Base-by-base conservation (phyloP, 2,113 vertebrate genomes). In the Oceanodroma tethys region DNA sequence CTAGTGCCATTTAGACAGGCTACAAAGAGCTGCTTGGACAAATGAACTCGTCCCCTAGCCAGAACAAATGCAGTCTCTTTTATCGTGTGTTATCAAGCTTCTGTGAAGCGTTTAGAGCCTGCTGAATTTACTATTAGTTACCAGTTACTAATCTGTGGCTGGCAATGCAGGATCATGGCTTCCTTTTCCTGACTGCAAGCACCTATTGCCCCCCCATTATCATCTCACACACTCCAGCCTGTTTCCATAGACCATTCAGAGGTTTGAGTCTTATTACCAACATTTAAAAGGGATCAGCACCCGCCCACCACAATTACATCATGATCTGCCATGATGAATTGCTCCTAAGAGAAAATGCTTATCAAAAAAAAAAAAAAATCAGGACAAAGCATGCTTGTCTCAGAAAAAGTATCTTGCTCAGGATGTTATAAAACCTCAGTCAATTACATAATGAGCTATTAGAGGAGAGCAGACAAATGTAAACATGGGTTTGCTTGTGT, bases 31-130 rank as follows among this genome's bases (percentile, higher is more conserved):
- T 88, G 13, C 47, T 80, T 92, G 62, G 74, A 94, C 71, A 80
- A 80, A 82, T 80, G 15, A 90, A 56, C 40, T 87, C 40, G 43
- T 88, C 32, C 96, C 32, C 60, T 66, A 92, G 50, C 19, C 87
- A 96, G 81, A 89, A 89, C 20, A 96, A 92, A 96, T 65, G 58
- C 22, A 60, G 15, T 21, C 25, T 75, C 36, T 85, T 87, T 91
- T 38, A 82, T 62, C n/a, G 72, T 75, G 58, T 88, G 45, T 62
- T 87, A 86, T 90, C 65, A 84, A 52, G 70, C 58, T 91, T 87
- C 87, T 62, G 27, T 65, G 58, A 90, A 94, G 53, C 40, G 73
- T 93, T 90, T 52, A 72, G 43, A 91, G n/a, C 7, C 70, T 25
- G 18, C 11, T 76, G 81, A 87, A 95, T 87, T 91, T 93, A 68